Evolutionary conservation across 2,888 invertebrate genomes (phyloP).

Genomic region (Helobdella robusta): DNA sequence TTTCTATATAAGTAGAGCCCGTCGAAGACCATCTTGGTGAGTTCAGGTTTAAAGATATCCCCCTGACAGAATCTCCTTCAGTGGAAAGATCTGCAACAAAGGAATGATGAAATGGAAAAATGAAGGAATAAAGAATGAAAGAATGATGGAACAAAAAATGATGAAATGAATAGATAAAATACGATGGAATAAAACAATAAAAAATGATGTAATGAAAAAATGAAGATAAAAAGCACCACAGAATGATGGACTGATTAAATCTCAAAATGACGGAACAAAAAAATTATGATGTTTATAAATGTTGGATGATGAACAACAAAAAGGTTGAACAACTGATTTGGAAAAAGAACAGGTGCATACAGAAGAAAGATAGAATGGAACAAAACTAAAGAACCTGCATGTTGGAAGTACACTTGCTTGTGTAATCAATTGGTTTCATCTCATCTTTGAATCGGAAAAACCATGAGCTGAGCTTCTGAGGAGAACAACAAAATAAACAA

Average conservation of each 20-base stretch:
- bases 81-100: conserved; percentile 55
- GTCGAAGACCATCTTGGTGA: conserved; percentile 64
- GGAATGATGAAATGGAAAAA: neutral
- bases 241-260: too few species aligned
- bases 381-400: conserved; percentile 46
- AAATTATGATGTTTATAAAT: too few species aligned
- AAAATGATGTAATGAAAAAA: neutral
- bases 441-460: conserved; percentile 51
- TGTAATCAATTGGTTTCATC: conserved; percentile 45
- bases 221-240: neutral
- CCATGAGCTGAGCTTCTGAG: conserved; percentile 46
- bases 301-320: too few species aligned
- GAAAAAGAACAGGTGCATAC: too few species aligned
- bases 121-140: too few species aligned
- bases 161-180: neutral
- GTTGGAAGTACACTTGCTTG: conserved; percentile 38
- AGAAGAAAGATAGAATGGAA: neutral
- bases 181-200: neutral
- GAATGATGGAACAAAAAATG: neutral
- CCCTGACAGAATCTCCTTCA: conserved; percentile 73
- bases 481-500: too few species aligned
- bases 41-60: conserved; percentile 74
- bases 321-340: too few species aligned
- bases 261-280: too few species aligned
- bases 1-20: conserved; percentile 69